Percentiles rank a stretch among this genome's conserved stretches.
phyloP scores from a whole-genome alignment of 2,888 invertebrate species.

The Leptinotarsa haldemani region DNA sequence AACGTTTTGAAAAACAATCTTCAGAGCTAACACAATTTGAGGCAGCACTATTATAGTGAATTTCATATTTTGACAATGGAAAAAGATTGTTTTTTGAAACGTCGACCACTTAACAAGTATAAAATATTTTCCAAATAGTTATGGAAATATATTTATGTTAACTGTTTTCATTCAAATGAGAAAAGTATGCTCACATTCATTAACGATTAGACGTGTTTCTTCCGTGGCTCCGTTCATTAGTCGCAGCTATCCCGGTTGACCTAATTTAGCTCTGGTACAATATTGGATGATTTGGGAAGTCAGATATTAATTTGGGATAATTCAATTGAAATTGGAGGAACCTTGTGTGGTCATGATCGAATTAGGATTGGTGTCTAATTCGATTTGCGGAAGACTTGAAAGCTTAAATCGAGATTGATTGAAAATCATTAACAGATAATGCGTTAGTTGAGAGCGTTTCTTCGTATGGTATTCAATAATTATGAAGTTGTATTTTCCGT shows the following conservation, averaged over 20 bases:
- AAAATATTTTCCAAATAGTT: too few relatives aligned
- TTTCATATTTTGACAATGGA: too few relatives aligned
- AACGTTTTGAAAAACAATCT: too few relatives aligned
- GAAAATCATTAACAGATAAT: background rate
- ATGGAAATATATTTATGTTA: too few relatives aligned
- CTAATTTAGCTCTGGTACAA: background rate
- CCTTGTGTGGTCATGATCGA: background rate
- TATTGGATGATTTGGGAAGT: conserved; percentile 1
- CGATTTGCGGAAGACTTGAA: background rate
- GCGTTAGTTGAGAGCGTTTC: background rate
- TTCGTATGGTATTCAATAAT: background rate
- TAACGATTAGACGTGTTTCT: background rate
- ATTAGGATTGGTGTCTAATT: background rate
- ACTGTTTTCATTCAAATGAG: too few relatives aligned
- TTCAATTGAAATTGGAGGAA: background rate
- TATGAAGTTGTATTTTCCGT: background rate
- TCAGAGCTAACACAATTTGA: too few relatives aligned
- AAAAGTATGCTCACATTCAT: too few relatives aligned
- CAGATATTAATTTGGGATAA: conserved; percentile 5
- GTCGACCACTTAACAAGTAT: too few relatives aligned
- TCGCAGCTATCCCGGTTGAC: background rate
- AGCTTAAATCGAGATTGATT: background rate
- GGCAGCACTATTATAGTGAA: too few relatives aligned
- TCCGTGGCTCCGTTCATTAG: background rate
- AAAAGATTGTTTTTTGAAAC: too few relatives aligned